Evolutionary conservation across 2,888 invertebrate species (phyloP).

Genomic region (Horisme vitalbata): DNA sequence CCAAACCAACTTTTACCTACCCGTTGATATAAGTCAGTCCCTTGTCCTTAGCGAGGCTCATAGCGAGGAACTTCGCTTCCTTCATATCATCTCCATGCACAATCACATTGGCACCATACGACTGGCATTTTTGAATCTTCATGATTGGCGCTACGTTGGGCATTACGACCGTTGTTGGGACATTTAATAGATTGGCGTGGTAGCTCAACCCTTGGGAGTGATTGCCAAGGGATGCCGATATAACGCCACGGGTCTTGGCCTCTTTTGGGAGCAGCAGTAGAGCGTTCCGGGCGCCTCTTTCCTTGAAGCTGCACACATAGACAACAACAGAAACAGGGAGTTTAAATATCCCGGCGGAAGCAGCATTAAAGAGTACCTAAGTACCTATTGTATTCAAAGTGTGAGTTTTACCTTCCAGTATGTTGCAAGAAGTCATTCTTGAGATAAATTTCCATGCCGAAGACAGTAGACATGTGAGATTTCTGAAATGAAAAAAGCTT

Average conservation of each 20-base stretch:
- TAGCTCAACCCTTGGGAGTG: slow-evolving; percentile 93
- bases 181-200: slow-evolving; percentile 87
- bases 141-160: slow-evolving; percentile 96
- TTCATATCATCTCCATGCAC: slow-evolving; percentile 92
- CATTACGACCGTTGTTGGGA: slow-evolving; percentile 96
- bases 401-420: slow-evolving; percentile 95
- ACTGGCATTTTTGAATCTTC: slow-evolving; percentile 95
- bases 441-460: slow-evolving; percentile 93
- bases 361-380: too few relatives aligned
- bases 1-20: slow-evolving; percentile 70
- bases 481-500: slow-evolving; percentile 78
- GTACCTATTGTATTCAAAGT: too few relatives aligned
- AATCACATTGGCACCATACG: slow-evolving; percentile 92
- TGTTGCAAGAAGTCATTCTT: slow-evolving; percentile 97
- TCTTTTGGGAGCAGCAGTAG: slow-evolving; percentile 88
- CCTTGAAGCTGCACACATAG: slow-evolving; percentile 99
- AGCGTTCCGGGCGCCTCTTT: slow-evolving; percentile 95
- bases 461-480: slow-evolving; percentile 90
- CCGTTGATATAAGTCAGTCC: slow-evolving; percentile 94
- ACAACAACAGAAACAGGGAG: neutral
- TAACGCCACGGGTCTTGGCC: slow-evolving; percentile 89
- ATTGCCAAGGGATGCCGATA: slow-evolving; percentile 96
- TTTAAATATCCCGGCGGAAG: too few relatives aligned
- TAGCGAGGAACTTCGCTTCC: slow-evolving; percentile 91
- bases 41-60: slow-evolving; percentile 87